Percentiles rank a stretch among this genome's conserved stretches.
These are phyloP conservation scores for Baccha elongata DNA, from an alignment of 2,888 invertebrate species.

Conservation along the genomic window DNA sequence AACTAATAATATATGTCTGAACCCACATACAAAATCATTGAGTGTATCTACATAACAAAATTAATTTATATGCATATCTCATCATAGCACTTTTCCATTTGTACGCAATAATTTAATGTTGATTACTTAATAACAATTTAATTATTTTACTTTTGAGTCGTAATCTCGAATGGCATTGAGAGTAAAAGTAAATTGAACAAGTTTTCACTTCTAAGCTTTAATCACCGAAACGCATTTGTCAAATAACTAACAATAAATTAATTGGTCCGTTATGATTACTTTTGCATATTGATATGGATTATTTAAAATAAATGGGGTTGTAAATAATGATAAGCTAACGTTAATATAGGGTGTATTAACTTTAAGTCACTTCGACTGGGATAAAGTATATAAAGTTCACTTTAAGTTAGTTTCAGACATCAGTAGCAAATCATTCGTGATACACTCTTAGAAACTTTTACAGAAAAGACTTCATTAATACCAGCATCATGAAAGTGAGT, in stretches of 20 bases:
- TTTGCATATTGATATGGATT: constrained; percentile 19
- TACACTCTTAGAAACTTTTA: neutral
- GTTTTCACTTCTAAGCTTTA: neutral
- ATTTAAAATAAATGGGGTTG: constrained; percentile 7
- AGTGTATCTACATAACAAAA: too few species aligned
- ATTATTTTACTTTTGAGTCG: neutral
- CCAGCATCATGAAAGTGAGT: constrained; percentile 67
- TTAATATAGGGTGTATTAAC: neutral
- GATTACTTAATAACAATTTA: neutral
- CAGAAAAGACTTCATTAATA: neutral
- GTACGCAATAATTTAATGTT: constrained; percentile 5
- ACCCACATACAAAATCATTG: too few species aligned
- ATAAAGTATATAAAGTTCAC: constrained; percentile 46
- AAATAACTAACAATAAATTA: constrained; percentile 21
- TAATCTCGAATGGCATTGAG: neutral
- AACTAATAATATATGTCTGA: too few species aligned
- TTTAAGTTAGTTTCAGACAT: neutral
- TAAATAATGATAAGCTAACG: constrained; percentile 25
- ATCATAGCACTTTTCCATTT: neutral
- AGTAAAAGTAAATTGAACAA: neutral
- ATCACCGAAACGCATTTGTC: constrained; percentile 28
- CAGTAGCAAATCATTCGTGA: constrained; percentile 45
- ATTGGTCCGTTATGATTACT: constrained; percentile 22
- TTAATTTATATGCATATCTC: too few species aligned
- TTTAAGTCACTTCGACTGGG: neutral